phyloP scores from a whole-genome alignment of 1,140 invertebrate genomes.

The Apis florea region DNA sequence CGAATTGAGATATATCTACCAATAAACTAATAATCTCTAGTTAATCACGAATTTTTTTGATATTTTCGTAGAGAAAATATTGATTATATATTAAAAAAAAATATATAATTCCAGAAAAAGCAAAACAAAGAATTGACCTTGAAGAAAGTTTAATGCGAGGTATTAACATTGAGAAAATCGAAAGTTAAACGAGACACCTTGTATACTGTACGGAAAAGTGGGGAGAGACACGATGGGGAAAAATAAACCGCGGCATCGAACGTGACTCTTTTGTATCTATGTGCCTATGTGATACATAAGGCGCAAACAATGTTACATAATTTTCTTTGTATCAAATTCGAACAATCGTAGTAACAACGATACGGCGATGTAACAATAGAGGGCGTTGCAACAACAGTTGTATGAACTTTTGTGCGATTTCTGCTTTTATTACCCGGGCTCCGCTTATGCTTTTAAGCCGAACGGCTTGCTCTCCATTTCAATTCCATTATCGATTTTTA shows the following conservation, averaged over 20 bases:
- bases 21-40: no score
- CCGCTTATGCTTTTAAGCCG: not conserved
- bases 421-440: not conserved
- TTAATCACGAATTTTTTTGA: no score
- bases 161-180: no score
- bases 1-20: no score
- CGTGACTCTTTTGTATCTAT: not conserved
- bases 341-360: not conserved
- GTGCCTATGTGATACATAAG: no score
- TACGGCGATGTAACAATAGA: not conserved
- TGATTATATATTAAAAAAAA: no score
- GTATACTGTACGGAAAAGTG: conserved; percentile 4
- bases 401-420: conserved; percentile 1
- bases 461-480: not conserved
- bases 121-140: no score
- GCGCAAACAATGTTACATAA: not conserved
- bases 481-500: not conserved
- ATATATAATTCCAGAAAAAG: no score
- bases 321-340: not conserved
- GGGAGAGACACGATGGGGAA: conserved; percentile 9
- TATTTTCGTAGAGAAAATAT: no score
- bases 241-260: not conserved
- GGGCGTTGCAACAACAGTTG: not conserved
- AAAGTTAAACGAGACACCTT: no score
- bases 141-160: no score